Percentiles rank a stretch among this genome's conserved stretches.
Evolutionary conservation across 1,140 invertebrate genomes (phyloP).

Genomic region (Cotesia chilonis): DNA sequence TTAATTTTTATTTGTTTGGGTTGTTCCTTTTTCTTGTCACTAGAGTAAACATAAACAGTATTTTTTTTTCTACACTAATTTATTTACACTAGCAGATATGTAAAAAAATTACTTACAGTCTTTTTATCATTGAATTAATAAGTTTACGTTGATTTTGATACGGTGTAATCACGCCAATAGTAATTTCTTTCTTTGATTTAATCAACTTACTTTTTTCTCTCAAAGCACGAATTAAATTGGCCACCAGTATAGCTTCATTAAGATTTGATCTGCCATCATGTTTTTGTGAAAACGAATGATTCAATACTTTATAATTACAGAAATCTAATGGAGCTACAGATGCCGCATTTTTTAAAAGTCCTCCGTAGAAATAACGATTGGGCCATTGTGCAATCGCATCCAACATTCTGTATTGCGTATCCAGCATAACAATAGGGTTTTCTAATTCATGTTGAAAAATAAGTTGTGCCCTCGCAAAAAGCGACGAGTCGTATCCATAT

Average conservation of each 20-base stretch:
- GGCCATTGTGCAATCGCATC: slow-evolving; percentile 77
- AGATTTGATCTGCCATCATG: neutral
- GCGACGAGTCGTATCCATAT: slow-evolving; percentile 65
- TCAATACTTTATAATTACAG: slow-evolving; percentile 68
- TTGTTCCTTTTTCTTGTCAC: no score
- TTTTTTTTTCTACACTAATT: no score
- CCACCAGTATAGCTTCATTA: neutral
- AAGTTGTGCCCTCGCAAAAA: slow-evolving; percentile 69
- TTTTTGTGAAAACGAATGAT: slow-evolving; percentile 60
- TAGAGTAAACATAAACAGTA: no score
- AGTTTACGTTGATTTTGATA: neutral
- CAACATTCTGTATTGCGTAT: slow-evolving; percentile 86
- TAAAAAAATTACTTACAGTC: neutral
- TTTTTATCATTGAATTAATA: neutral
- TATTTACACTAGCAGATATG: no score
- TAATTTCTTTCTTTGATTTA: neutral
- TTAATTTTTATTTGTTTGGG: no score
- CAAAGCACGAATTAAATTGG: neutral
- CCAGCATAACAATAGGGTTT: slow-evolving; percentile 69
- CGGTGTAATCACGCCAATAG: neutral
- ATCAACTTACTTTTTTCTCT: neutral
- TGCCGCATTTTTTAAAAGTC: slow-evolving; percentile 65
- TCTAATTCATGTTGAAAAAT: slow-evolving; percentile 47
- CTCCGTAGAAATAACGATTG: slow-evolving; percentile 77
- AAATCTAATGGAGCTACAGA: slow-evolving; percentile 48